phyloP scores from a whole-genome alignment of 2,797 vertebrate species.

The Macropus fuliginosus region DNA sequence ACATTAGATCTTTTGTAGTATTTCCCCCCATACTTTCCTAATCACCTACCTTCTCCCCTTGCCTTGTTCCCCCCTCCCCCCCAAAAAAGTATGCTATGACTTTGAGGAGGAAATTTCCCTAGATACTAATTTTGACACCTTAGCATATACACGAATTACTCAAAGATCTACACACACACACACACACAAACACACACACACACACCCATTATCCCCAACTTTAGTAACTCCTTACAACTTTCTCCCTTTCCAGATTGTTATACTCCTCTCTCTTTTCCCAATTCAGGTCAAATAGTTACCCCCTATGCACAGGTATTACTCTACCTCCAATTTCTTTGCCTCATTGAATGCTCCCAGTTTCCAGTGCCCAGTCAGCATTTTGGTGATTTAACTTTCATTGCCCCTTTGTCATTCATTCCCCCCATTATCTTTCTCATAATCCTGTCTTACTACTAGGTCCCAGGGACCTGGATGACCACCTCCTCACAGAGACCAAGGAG shows the following conservation, averaged over 20 bases:
- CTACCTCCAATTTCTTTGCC: conserved; percentile 17
- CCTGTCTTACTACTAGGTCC: not conserved
- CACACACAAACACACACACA: not conserved
- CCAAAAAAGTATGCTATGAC: conserved; percentile 16
- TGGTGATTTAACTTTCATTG: not conserved
- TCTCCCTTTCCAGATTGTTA: conserved; percentile 22
- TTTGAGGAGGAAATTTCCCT: conserved; percentile 50
- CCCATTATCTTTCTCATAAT: not conserved
- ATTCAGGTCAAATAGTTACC: conserved; percentile 63
- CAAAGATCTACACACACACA: no score
- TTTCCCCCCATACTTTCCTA: not conserved
- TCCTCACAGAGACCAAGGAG: not conserved
- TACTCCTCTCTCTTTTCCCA: conserved; percentile 42
- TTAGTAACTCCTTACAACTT: not conserved
- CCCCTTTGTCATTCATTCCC: conserved; percentile 2
- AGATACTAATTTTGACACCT: conserved; percentile 29
- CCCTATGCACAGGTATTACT: conserved; percentile 60
- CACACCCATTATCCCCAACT: conserved; percentile 20
- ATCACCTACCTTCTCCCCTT: not conserved
- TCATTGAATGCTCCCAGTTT: conserved; percentile 13
- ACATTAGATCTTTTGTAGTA: not conserved
- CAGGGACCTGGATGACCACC: conserved; percentile 11
- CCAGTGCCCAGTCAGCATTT: conserved; percentile 33
- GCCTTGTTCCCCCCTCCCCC: rapidly evolving
- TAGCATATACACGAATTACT: conserved; percentile 10